These are phyloP conservation scores for Alcedo atthis DNA, from an alignment of 2,797 vertebrate genomes.

Conservation along the genomic window DNA sequence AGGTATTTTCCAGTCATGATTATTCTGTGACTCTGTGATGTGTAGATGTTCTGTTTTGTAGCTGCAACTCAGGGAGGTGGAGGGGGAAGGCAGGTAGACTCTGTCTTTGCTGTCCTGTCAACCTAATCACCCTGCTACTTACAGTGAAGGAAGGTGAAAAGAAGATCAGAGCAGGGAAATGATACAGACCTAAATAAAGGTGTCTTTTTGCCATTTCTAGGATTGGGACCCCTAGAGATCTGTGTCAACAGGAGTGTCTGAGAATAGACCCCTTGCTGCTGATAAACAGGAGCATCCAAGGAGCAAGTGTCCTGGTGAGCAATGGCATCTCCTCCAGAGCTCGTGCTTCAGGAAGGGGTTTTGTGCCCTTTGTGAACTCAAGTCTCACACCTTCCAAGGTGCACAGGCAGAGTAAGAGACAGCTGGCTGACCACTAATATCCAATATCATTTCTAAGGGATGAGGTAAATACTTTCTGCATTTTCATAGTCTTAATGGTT, in stretches of 20 bases:
- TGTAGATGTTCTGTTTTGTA: fast-evolving
- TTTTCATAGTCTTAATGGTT: background rate
- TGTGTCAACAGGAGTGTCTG: background rate
- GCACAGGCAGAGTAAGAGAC: background rate
- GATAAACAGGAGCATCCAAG: background rate
- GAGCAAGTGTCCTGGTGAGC: fast-evolving
- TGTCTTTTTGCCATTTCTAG: background rate
- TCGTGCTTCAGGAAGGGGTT: fast-evolving
- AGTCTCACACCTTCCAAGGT: fast-evolving
- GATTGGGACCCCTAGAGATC: background rate
- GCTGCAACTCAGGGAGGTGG: fast-evolving
- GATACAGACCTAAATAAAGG: background rate
- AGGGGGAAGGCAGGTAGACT: fast-evolving
- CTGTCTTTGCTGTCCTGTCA: background rate
- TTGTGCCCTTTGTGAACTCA: background rate
- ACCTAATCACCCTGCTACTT: background rate
- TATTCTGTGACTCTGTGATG: too few species aligned
- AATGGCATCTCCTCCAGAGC: background rate
- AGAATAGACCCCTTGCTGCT: background rate
- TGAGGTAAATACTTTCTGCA: fast-evolving
- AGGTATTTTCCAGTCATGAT: too few species aligned
- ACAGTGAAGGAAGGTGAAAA: fast-evolving
- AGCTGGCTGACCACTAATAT: background rate
- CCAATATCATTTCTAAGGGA: background rate
- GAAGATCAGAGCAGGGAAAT: background rate